phyloP scores from a whole-genome alignment of 2,888 invertebrate genomes.

The Oscheius onirici region DNA sequence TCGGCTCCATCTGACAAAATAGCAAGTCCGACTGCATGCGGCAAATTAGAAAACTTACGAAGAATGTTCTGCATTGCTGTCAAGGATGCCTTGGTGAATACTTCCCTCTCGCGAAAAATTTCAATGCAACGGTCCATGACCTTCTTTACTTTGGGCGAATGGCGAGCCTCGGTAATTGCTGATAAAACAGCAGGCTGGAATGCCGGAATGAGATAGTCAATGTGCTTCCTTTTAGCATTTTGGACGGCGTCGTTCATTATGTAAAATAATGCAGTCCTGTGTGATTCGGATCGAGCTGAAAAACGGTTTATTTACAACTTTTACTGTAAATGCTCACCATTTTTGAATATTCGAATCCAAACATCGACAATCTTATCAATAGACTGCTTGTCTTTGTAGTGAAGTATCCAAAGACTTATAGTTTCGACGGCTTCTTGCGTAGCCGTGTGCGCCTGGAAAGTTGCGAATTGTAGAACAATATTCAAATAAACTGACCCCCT shows the following conservation, averaged over 20 bases:
- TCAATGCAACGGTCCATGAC: conserved; percentile 73
- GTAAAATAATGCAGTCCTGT: conserved; percentile 88
- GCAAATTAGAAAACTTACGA: conserved; percentile 41
- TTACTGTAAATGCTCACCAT: conserved; percentile 40
- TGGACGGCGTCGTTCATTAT: conserved; percentile 99
- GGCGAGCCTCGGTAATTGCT: conserved; percentile 36
- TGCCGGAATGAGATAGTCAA: conserved; percentile 44
- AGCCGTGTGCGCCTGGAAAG: conserved; percentile 38
- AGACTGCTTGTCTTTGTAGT: conserved; percentile 60
- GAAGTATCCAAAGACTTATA: conserved; percentile 65
- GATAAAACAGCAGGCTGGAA: conserved; percentile 55
- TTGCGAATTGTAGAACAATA: not conserved
- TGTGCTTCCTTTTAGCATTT: conserved; percentile 75
- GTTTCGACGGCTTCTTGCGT: conserved; percentile 61
- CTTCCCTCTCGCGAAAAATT: conserved; percentile 75
- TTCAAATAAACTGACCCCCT: conserved; percentile 38
- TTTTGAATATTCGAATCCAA: conserved; percentile 64
- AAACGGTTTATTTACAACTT: not conserved
- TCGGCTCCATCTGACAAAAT: conserved; percentile 40
- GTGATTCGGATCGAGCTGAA: conserved; percentile 48
- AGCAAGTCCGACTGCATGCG: not conserved
- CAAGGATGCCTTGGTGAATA: conserved; percentile 82
- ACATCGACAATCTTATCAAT: conserved; percentile 60
- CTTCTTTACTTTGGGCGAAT: conserved; percentile 40
- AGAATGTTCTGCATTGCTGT: conserved; percentile 77